A percentile compares a stretch with the other conserved stretches of the same genome.
These are phyloP conservation scores for Orchesellides sinensis DNA, from an alignment of 2,888 invertebrate genomes.

Conservation along the genomic window DNA sequence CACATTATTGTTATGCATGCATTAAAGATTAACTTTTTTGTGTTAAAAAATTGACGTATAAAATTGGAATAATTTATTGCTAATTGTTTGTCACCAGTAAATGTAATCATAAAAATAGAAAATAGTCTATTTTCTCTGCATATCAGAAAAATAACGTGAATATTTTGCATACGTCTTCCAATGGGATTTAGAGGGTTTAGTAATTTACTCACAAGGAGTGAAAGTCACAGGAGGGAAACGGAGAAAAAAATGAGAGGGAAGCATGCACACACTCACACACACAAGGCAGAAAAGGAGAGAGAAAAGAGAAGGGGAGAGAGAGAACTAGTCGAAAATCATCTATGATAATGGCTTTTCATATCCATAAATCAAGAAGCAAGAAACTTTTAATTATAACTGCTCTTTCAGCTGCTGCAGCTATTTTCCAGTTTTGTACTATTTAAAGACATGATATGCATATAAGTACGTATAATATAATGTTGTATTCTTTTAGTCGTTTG, in stretches of 20 bases:
- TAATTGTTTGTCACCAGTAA: slow-evolving; percentile 52
- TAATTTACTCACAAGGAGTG: slow-evolving; percentile 35
- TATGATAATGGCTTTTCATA: slow-evolving; percentile 66
- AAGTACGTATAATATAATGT: neutral
- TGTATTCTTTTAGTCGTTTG: too few relatives aligned
- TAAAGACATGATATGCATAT: neutral
- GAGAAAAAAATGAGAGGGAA: neutral
- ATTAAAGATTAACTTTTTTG: neutral
- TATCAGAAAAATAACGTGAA: neutral
- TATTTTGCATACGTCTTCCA: neutral
- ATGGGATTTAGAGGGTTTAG: slow-evolving; percentile 5
- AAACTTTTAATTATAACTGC: slow-evolving; percentile 72
- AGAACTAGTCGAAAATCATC: slow-evolving; percentile 54
- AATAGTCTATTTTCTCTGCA: slow-evolving; percentile 18
- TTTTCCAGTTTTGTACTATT: too few relatives aligned
- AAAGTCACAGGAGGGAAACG: neutral
- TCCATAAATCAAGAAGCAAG: slow-evolving; percentile 70
- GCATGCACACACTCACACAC: too few relatives aligned
- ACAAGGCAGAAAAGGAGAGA: slow-evolving; percentile 14
- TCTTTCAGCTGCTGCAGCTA: slow-evolving; percentile 50
- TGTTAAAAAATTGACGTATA: neutral
- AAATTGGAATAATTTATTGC: slow-evolving; percentile 48
- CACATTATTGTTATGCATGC: too few relatives aligned
- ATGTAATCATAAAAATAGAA: slow-evolving; percentile 12
- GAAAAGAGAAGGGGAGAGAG: slow-evolving; percentile 7